Base-by-base conservation (phyloP, 92 coral and sea anemone genomes). In the Montipora capitata region DNA sequence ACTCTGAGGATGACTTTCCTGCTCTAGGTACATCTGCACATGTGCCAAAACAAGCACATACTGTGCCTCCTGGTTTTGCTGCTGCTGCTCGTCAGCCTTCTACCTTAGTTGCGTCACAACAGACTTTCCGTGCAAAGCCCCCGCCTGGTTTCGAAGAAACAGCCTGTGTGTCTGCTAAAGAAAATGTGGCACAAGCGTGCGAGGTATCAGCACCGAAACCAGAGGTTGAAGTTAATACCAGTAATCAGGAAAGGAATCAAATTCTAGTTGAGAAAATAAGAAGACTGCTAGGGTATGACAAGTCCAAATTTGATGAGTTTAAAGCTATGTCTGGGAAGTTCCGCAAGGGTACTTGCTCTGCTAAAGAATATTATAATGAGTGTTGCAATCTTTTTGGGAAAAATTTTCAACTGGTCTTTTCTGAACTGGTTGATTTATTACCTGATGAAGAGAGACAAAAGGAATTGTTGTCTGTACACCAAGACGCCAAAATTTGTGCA, bases 301-400 rank as follows among this genome's bases (percentile, higher is more conserved):
- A 77, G 64, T 89, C 86, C 49, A 96, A 93, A 83, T 97, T 97
- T 94, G 87, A 80, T 1, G 92, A 89, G 67, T 97, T 97, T 72
- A 93, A 89, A 74, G 82, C 93, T n/a, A 56, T 97, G 64, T 97
- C 99, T 7, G 97, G 98, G 10, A 89, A 77, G 38, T 97, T 96
- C 61, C 94, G 98, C 20, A 91, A 92, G 57, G 98, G 98, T 14
- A 61, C 43, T 45, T 94, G 91, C 61, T 74, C 98, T n/a, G 98
- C 97, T 3, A 57, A 87, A 54, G 93, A 84, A 3, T 97, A 97
- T 68, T 97, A 96, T 69, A 59, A 71, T 2, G 85, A 91, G n/a
- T 97, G 99, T 78, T 94, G 87, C 17, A 75, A 68, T 16, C 86
- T 97, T 38, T 91, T 97, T 18, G 99, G 89, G 76, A 65, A 86